Conservation (phyloP, 2,797 vertebrate species). For the Fringilla coelebs region DNA sequence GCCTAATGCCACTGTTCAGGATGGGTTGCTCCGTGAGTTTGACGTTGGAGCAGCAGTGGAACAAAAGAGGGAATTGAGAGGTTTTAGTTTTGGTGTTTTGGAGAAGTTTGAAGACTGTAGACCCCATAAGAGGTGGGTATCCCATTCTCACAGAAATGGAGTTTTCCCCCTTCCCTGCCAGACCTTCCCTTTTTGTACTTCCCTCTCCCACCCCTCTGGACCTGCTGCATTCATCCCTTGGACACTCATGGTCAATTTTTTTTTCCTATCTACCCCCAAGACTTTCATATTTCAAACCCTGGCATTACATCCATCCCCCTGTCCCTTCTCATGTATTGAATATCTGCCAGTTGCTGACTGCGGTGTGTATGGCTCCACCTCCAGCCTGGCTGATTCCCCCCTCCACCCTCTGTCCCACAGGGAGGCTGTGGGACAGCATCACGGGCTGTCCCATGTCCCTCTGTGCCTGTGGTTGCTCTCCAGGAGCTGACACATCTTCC, state of each 20-base stretch:
- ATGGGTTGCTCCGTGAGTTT: neutral
- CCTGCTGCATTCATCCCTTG: neutral
- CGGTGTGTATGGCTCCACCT: neutral
- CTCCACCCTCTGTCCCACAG: neutral
- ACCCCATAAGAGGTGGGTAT: rapidly evolving
- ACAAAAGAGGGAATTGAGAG: neutral
- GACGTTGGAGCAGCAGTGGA: neutral
- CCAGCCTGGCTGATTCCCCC: neutral
- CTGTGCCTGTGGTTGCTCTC: neutral
- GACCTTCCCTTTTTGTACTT: neutral
- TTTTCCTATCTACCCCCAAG: neutral
- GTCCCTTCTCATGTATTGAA: neutral
- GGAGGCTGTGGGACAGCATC: neutral
- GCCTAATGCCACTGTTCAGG: neutral
- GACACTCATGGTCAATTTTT: rapidly evolving
- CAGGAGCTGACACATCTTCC: neutral
- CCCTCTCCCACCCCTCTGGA: neutral
- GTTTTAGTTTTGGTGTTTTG: neutral
- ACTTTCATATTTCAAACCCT: neutral
- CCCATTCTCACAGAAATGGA: rapidly evolving
- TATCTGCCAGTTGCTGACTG: rapidly evolving
- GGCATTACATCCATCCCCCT: neutral
- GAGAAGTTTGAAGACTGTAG: neutral
- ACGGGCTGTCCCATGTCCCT: rapidly evolving
- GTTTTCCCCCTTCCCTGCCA: rapidly evolving